Evolutionary conservation across 1,140 invertebrate genomes (phyloP).

Genomic region (Drosophila lowei): DNA sequence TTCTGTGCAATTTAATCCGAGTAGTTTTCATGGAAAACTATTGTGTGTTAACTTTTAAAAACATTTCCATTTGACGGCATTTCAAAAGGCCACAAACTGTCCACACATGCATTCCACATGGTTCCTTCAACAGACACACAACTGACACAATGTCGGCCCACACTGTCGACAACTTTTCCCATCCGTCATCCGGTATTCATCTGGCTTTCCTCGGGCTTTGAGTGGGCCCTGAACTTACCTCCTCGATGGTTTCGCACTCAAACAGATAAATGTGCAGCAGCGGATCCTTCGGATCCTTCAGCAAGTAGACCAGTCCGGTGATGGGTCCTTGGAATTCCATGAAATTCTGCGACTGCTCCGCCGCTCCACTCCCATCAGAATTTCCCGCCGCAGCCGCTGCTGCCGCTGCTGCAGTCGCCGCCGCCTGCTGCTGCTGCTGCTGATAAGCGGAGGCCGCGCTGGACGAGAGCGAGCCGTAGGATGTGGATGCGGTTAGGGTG

Average conservation of each 20-base stretch:
- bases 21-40: constrained; percentile 33
- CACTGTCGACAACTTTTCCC: constrained; percentile 53
- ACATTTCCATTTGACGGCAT: constrained; percentile 60
- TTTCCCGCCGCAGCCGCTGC: constrained; percentile 41
- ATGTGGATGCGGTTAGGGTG: constrained; percentile 76
- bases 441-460: constrained; percentile 74
- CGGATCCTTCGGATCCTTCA: constrained; percentile 86
- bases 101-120: constrained; percentile 26
- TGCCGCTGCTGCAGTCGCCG: constrained; percentile 41
- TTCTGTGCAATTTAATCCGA: constrained; percentile 46
- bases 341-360: constrained; percentile 71
- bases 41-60: constrained; percentile 55
- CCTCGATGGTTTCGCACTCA: constrained; percentile 85
- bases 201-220: constrained; percentile 1
- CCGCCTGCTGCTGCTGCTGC: constrained; percentile 48
- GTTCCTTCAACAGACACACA: constrained; percentile 29
- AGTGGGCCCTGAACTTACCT: constrained; percentile 84
- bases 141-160: constrained; percentile 35
- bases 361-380: constrained; percentile 14
- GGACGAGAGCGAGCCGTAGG: constrained; percentile 76
- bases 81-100: constrained; percentile 49
- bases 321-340: constrained; percentile 82
- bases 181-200: constrained; percentile 29
- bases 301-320: constrained; percentile 85
- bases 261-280: constrained; percentile 87